These are phyloP conservation scores for Acanthurus leucopareius DNA, from an alignment of 2,797 vertebrate species.

Conservation along the genomic window DNA sequence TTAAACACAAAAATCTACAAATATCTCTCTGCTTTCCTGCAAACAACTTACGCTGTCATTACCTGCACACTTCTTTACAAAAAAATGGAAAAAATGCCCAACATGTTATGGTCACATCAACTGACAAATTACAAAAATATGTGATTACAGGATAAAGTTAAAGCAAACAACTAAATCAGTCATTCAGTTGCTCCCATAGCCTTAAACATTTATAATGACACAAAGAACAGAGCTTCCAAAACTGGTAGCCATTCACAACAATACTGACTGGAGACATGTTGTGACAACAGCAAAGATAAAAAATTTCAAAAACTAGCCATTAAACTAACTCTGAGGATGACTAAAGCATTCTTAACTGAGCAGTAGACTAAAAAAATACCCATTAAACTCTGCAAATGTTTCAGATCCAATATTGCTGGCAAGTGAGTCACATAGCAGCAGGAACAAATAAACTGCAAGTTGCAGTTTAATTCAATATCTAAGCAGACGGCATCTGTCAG, in stretches of 20 bases:
- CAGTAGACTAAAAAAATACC: background rate
- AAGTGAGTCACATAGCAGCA: conserved; percentile 14
- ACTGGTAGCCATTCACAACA: background rate
- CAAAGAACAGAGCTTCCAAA: background rate
- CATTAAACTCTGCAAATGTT: conserved; percentile 4
- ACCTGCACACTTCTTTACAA: background rate
- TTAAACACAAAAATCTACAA: background rate
- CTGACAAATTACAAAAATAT: background rate
- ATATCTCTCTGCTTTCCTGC: background rate
- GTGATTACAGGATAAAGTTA: background rate
- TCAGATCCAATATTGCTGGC: background rate
- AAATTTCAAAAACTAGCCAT: background rate
- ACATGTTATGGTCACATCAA: background rate
- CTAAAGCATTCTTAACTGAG: background rate
- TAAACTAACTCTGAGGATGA: background rate
- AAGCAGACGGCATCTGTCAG: background rate
- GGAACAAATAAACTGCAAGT: background rate
- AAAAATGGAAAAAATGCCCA: conserved; percentile 1
- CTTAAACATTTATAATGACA: background rate
- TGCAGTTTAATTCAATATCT: background rate
- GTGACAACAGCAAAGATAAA: background rate
- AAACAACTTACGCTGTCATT: background rate
- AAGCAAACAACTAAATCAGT: conserved; percentile 7
- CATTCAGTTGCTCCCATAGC: background rate
- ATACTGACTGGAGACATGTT: background rate